Evolutionary conservation across 2,888 invertebrate genomes (phyloP).

Genomic region (Leucozona laternaria): DNA sequence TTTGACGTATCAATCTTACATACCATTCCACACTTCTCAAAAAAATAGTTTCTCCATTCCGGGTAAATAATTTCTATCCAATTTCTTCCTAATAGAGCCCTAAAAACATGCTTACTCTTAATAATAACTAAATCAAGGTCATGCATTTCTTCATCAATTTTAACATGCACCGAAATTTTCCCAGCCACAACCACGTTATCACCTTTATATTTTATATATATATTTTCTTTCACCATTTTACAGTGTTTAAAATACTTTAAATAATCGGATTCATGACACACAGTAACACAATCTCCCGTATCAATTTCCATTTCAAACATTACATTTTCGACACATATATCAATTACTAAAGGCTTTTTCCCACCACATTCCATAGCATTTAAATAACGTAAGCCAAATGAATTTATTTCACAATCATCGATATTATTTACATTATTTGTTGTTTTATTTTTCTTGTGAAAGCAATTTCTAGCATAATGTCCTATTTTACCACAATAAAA

Average conservation of each 20-base stretch:
- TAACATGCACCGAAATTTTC: background rate
- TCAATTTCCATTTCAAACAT: conserved; percentile 47
- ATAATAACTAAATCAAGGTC: conserved; percentile 19
- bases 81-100: background rate
- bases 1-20: background rate
- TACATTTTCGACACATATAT: conserved; percentile 27
- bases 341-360: no score
- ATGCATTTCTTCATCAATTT: background rate
- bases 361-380: no score
- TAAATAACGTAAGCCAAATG: no score
- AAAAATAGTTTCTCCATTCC: background rate
- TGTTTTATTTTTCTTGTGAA: no score
- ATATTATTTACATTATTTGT: background rate
- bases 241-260: conserved; percentile 40
- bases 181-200: conserved; percentile 10
- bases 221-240: conserved; percentile 12
- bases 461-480: no score
- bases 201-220: conserved; percentile 36
- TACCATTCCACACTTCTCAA: background rate
- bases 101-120: no score
- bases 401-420: conserved; percentile 8
- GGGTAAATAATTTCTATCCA: background rate
- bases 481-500: no score
- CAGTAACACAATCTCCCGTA: conserved; percentile 49
- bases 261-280: conserved; percentile 42